Evolutionary conservation across 2,888 invertebrate genomes (phyloP), one percentile per base, ranked within the genome.

Genomic region (Acanthoscelides obtectus): DNA sequence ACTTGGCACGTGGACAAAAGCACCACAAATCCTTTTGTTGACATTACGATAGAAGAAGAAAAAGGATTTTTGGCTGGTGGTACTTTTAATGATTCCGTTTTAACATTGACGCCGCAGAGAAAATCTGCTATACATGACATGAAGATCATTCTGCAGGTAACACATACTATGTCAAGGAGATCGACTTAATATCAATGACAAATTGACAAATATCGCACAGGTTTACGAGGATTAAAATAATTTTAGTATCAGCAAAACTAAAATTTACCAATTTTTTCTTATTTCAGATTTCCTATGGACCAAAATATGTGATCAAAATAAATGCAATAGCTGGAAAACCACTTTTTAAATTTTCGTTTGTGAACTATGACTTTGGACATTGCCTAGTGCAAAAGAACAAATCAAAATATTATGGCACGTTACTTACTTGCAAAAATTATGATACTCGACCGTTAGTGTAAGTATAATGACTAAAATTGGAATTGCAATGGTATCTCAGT

Each of bases 201-300:
- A n/a, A n/a, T n/a, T n/a, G n/a, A n/a, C n/a, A n/a, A n/a, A n/a
- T n/a, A n/a, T n/a, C n/a, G n/a, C n/a, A n/a, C n/a, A n/a, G n/a
- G n/a, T n/a, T n/a, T n/a, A n/a, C n/a, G n/a, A n/a, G n/a, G n/a
- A n/a, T n/a, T n/a, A n/a, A n/a, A n/a, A n/a, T n/a, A n/a, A n/a
- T n/a, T n/a, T n/a, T n/a, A n/a, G n/a, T n/a, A n/a, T n/a, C n/a
- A n/a, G n/a, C n/a, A n/a, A n/a, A n/a, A n/a, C n/a, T n/a, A n/a
- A n/a, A n/a, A n/a, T n/a, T n/a, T n/a, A n/a, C n/a, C n/a, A n/a
- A n/a, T n/a, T n/a, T n/a, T n/a, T 68, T 71, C 22, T 68, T 67
- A 71, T 82, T 83, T 21, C 79, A 93, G 92, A 89, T 93, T 72
- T 86, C 88, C 45, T 89, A 91, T 82, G 93, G 93, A 0, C 91